Base-by-base conservation (phyloP, 2,113 vertebrate species). In the Polypterus senegalus region DNA sequence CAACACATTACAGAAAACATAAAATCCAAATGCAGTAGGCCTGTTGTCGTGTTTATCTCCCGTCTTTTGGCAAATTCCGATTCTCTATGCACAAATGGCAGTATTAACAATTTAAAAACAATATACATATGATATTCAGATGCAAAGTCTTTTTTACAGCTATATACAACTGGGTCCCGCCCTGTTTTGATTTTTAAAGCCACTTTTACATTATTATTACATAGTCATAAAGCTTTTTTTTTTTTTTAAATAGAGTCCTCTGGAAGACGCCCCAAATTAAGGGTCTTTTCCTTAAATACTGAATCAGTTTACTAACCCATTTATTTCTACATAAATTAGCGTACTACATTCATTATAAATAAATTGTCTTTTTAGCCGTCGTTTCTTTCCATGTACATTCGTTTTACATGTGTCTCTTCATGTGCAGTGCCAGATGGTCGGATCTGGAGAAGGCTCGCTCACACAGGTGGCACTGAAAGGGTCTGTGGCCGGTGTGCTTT, bases 381-480 rank as follows among this genome's bases (percentile, higher is more conserved):
- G 47, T 48, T 48, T 58, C 54, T n/a, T 59, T 10, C 0, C 1
- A 54, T 46, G 7, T 60, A 61, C 62, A 5, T 4, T n/a, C 2
- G 59, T 60, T 72, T 81, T 81, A 95, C 87, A 94, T 86, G 75
- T 95, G 92, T 71, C 92, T 83, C 83, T 95, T 95, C 92, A 95
- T 95, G 78, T 95, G 92, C 58, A 95, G 87, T n/a, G 92, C 92
- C 2, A 95, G 76, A 71, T 94, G 92, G 68, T 93, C 92, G 0
- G 91, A 93, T 9, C 92, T 83, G 55, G 92, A 95, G 77, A 95
- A 95, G 0, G 92, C 90, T 4, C 92, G 75, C 65, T 94, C 92
- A 3, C 92, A 95, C 64, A 93, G 84, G 70, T 93, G 89, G 58
- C 92, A 92, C 79, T 92, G 91, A 63, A 94, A 93, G 0, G 92